Conservation (phyloP, 2,797 vertebrate species). For the Pseudotriccus pelzelni region DNA sequence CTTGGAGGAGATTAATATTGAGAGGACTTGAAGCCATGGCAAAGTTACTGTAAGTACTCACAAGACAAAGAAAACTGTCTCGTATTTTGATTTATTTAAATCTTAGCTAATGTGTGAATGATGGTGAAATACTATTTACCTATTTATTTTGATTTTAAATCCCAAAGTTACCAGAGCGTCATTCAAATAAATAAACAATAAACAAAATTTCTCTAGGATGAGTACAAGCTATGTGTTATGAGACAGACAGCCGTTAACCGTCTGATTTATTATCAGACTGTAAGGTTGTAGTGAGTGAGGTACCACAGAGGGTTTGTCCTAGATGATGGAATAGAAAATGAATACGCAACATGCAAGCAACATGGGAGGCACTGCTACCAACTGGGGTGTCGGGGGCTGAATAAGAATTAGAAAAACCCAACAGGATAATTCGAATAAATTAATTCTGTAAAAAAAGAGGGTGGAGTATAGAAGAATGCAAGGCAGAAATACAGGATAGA, state of each 20-base stretch:
- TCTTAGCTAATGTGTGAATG: neutral
- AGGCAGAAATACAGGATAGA: neutral
- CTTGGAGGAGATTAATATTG: neutral
- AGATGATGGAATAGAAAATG: neutral
- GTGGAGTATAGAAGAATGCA: neutral
- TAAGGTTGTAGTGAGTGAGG: neutral
- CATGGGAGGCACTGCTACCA: neutral
- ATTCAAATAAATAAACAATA: neutral
- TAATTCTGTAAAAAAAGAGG: neutral
- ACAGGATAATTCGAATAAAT: neutral
- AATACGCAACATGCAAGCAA: neutral
- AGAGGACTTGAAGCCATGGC: neutral
- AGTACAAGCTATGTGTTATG: neutral
- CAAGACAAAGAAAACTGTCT: neutral
- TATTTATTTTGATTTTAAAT: neutral
- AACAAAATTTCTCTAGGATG: neutral
- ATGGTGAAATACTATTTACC: neutral
- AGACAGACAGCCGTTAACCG: neutral
- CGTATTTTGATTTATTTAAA: neutral
- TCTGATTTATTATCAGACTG: neutral
- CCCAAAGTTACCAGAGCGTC: neutral
- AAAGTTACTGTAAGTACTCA: neutral
- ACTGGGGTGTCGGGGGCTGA: accelerated
- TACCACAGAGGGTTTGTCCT: neutral
- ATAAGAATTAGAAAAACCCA: neutral